Conservation (phyloP, 2,888 invertebrate genomes). For the Beris morrisii region DNA sequence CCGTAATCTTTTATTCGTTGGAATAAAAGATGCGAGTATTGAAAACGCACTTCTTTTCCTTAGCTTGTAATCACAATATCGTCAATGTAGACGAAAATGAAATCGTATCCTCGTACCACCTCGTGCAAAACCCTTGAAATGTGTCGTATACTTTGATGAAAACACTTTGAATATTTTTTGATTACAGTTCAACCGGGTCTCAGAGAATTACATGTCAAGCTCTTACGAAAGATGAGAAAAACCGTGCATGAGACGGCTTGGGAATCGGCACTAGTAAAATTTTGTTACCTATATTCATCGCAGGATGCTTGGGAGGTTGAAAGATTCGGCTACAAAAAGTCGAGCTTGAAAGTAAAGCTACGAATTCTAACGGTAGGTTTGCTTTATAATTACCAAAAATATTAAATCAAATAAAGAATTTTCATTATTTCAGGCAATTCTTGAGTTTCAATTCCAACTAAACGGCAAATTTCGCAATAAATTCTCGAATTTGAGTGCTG, state of each 20-base stretch:
- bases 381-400: neutral
- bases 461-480: constrained; percentile 91
- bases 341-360: constrained; percentile 84
- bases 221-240: constrained; percentile 83
- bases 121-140: no score
- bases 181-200: constrained; percentile 78
- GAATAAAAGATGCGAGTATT: no score
- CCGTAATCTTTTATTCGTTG: no score
- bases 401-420: no score
- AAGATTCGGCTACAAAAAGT: constrained; percentile 92
- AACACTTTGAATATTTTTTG: constrained; percentile 31
- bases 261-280: constrained; percentile 87
- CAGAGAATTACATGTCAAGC: constrained; percentile 83
- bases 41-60: no score
- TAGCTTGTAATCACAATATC: no score
- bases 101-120: no score
- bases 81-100: no score
- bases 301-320: constrained; percentile 97
- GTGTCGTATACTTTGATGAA: no score
- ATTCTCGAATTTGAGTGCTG: constrained; percentile 75
- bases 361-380: constrained; percentile 79
- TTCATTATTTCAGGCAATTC: constrained; percentile 67
- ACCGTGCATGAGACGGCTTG: constrained; percentile 83
- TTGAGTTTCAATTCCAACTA: constrained; percentile 93
- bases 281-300: constrained; percentile 85